Percentiles rank a stretch among this genome's conserved stretches.
These are phyloP conservation scores for Meleagris gallopavo DNA, from an alignment of 2,113 vertebrate genomes.

Conservation along the genomic window DNA sequence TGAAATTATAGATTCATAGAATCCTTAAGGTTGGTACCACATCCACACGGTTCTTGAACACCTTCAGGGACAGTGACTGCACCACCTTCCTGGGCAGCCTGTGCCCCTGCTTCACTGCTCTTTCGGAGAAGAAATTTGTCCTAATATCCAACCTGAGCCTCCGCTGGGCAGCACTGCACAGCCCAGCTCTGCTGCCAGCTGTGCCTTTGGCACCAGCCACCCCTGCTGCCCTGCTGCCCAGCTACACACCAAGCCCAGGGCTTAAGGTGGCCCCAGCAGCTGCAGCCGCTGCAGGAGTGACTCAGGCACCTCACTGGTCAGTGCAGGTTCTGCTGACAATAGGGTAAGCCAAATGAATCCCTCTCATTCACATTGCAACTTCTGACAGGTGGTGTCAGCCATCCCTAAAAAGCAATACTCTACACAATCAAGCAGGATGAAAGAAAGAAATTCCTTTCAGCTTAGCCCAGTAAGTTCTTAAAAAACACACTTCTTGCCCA, in stretches of 20 bases:
- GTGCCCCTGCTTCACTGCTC: background rate
- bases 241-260: background rate
- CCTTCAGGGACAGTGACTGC: background rate
- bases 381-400: background rate
- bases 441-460: background rate
- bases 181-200: background rate
- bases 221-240: accelerated
- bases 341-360: background rate
- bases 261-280: background rate
- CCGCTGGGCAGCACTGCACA: accelerated
- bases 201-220: background rate
- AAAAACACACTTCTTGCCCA: background rate
- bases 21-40: background rate
- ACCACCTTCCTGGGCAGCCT: background rate
- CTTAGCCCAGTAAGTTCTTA: background rate
- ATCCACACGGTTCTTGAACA: background rate
- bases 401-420: background rate
- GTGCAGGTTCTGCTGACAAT: background rate
- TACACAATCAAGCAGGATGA: background rate
- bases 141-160: background rate
- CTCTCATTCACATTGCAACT: background rate
- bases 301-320: background rate
- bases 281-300: background rate
- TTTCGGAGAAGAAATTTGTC: background rate
- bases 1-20: background rate